phyloP scores from a whole-genome alignment of 2,797 vertebrate species.

The Mormyrops boulengeri region DNA sequence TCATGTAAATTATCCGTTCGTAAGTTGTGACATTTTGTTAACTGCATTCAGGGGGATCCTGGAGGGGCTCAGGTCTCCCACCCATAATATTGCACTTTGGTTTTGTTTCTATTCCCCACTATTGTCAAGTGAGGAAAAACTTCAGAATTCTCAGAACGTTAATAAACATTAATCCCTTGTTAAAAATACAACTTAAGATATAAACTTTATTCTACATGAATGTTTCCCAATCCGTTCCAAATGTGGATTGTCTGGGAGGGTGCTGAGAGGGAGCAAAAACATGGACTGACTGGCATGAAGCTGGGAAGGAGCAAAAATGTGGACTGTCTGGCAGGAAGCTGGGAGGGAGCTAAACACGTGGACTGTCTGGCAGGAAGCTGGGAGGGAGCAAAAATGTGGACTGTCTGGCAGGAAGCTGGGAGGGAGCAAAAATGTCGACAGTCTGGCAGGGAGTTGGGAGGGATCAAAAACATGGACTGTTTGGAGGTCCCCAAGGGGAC shows the following conservation, averaged over 20 bases:
- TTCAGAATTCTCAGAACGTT: background rate
- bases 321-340: background rate
- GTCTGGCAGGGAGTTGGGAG: background rate
- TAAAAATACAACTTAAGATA: background rate
- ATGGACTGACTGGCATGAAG: background rate
- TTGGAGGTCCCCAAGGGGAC: background rate
- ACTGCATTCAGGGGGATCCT: background rate
- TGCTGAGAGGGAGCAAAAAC: background rate
- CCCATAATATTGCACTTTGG: background rate
- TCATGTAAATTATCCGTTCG: background rate
- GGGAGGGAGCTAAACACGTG: background rate
- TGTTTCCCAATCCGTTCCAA: too few species aligned
- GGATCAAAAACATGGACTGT: background rate
- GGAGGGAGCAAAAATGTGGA: too few species aligned
- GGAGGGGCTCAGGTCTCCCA: background rate
- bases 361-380: too few species aligned
- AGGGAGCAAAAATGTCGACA: too few species aligned
- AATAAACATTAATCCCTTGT: background rate
- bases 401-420: background rate
- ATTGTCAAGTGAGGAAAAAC: background rate
- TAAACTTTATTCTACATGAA: background rate
- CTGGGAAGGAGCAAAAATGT: background rate
- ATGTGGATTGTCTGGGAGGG: too few species aligned
- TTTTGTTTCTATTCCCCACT: background rate
- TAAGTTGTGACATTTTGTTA: background rate